Conservation (phyloP, 2,797 vertebrate genomes). For the Glyptemys insculpta region DNA sequence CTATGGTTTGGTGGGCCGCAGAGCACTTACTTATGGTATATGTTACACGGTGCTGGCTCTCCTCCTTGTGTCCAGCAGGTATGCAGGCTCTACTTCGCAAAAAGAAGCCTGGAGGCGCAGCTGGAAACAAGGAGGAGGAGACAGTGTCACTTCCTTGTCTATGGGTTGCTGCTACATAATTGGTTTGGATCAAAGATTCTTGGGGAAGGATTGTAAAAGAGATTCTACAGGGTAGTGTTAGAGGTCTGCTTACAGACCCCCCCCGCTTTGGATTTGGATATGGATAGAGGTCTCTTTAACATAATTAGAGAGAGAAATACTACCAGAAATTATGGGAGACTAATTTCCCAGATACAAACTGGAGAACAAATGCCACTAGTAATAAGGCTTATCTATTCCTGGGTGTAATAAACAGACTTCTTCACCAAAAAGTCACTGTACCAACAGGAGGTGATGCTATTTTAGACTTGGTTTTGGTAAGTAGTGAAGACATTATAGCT, state of each 20-base stretch:
- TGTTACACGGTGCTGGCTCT: background rate
- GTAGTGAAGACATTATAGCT: background rate
- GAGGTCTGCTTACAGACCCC: background rate
- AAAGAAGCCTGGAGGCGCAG: background rate
- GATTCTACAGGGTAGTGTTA: background rate
- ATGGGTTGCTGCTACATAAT: background rate
- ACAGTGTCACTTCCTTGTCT: background rate
- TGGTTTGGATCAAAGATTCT: background rate
- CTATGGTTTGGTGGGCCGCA: background rate
- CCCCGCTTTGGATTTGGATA: background rate
- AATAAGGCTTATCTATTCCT: background rate
- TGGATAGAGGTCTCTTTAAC: background rate
- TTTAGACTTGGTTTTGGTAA: background rate
- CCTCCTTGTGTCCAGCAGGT: background rate
- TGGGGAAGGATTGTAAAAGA: background rate
- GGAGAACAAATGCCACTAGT: background rate
- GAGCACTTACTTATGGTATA: background rate
- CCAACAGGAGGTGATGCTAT: background rate
- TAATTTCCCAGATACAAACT: background rate
- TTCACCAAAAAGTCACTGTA: background rate
- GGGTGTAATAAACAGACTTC: background rate
- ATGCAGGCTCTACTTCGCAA: background rate
- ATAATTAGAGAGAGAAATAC: background rate
- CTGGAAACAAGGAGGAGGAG: background rate
- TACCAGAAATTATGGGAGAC: background rate